These are phyloP conservation scores for Acholoe squamosa DNA, from an alignment of 2,888 invertebrate species.

Conservation along the genomic window DNA sequence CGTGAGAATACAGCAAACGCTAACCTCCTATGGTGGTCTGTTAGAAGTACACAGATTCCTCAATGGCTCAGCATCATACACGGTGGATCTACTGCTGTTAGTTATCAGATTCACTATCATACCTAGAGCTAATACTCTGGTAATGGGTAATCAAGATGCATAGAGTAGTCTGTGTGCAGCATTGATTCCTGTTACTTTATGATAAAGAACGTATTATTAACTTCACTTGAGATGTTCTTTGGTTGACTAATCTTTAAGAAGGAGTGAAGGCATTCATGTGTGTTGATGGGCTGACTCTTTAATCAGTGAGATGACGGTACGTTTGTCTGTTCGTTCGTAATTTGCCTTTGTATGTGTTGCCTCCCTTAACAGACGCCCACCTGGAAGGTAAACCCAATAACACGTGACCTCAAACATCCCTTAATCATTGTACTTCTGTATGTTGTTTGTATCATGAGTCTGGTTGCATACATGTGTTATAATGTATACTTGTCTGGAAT, in stretches of 20 bases:
- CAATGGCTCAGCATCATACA: too few species aligned
- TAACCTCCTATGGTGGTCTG: background rate
- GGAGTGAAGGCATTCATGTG: background rate
- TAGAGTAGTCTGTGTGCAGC: slow-evolving; percentile 1
- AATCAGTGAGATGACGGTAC: background rate
- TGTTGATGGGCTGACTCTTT: background rate
- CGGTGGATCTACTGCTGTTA: background rate
- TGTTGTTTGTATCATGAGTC: background rate
- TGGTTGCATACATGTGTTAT: too few species aligned
- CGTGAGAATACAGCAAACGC: background rate
- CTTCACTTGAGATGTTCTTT: background rate
- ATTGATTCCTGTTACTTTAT: background rate
- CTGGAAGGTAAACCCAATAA: slow-evolving; percentile 47
- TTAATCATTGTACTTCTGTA: background rate
- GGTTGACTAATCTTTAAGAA: background rate
- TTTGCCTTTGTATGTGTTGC: slow-evolving; percentile 33
- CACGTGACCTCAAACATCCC: slow-evolving; percentile 13
- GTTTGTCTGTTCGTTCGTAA: slow-evolving; percentile 32
- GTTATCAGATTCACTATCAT: background rate
- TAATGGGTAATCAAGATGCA: background rate
- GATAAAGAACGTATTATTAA: background rate
- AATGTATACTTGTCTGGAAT: too few species aligned
- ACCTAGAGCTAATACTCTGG: background rate
- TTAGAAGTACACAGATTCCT: background rate
- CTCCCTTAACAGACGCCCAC: slow-evolving; percentile 36